Evolutionary conservation across 2,888 invertebrate species (phyloP), one percentile per base, ranked within the genome.

Genomic region (Tanytarsus gracilentus): DNA sequence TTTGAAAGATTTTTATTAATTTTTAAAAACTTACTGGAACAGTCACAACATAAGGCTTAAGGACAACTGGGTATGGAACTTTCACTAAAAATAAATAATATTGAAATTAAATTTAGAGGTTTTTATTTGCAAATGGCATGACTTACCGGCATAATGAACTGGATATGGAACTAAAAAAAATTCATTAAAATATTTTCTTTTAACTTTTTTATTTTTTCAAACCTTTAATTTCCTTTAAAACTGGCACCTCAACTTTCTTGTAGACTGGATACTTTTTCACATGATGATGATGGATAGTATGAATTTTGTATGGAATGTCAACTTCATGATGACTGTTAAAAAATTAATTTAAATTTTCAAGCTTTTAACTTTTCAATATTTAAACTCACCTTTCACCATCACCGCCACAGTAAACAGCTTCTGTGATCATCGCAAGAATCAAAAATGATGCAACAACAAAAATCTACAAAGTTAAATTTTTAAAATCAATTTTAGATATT

Each of bases 231-330:
- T 58, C 58, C 14, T 58, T 58, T 5, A 58, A 18, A 2, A 58
- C 58, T 4, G 58, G 58, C 3, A 58, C 58, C 30, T 58, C 58
- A 18, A 58, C 26, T 14, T 58, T 58, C 21, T 58, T 58, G 29
- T 30, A 30, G 1, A 58, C 48, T 29, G 58, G 58, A 11, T 29
- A 27, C 23, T 58, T 58, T 27, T 58, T 48, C 3, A 23, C 25
- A 40, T 58, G 58, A 27, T 58, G 48, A n/a, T 58, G 58, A 30
- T 58, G 58, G 30, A 58, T n/a, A n/a, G 58, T 58, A 29, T 58
- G 58, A 29, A 58, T 48, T 39, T 58, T 58, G 14, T 48, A 58
- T n/a, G 58, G 58, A 7, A 58, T 48, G 29, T 58, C 58, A 40
- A 58, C 48, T 48, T 58, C 48, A 44, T 44, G 44, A 44, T 44